A percentile compares a stretch with the other conserved stretches of the same genome.
phyloP scores from a whole-genome alignment of 2,113 vertebrate genomes.

The Serilophus lunatus region DNA sequence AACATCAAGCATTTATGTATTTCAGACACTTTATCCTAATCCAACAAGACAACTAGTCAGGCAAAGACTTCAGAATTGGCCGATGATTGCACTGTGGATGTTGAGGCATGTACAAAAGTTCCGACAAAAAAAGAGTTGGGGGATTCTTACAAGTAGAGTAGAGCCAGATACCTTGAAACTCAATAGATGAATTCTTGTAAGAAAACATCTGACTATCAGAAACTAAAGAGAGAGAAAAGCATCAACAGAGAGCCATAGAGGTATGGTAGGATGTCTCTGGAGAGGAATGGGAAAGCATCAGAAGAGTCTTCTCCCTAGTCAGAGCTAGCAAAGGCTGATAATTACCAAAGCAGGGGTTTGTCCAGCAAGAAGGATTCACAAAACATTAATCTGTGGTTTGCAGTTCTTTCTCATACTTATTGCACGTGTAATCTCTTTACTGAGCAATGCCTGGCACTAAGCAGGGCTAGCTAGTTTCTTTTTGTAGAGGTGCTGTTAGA shows the following conservation, averaged over 20 bases:
- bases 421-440: fast-evolving
- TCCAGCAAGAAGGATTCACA: background rate
- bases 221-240: background rate
- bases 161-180: background rate
- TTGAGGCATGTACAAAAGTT: background rate
- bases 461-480: background rate
- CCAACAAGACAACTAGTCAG: background rate
- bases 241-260: background rate
- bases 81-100: background rate
- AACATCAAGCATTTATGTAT: background rate
- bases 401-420: background rate
- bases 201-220: background rate
- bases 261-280: background rate
- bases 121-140: background rate
- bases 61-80: background rate
- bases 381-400: background rate
- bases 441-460: background rate
- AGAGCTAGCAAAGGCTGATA: background rate
- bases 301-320: background rate
- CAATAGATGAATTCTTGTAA: background rate
- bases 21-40: background rate
- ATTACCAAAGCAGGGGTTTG: background rate
- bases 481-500: background rate
- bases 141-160: background rate
- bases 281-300: background rate